Evolutionary conservation across 2,888 invertebrate genomes (phyloP), one percentile per base, ranked within the genome.

Genomic region (Acanthopleura granulata): DNA sequence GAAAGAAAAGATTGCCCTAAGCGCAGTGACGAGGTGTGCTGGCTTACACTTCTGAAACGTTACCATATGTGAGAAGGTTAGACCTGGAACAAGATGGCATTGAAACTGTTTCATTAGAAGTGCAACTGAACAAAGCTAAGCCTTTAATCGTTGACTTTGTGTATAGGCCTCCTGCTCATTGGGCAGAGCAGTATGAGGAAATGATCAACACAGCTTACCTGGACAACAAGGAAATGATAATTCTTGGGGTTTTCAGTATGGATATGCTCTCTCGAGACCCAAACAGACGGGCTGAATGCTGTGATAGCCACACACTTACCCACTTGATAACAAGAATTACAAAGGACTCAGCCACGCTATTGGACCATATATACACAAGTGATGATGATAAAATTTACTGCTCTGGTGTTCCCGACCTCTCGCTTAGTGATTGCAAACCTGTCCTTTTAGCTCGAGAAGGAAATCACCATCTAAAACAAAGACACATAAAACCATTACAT

Each of bases 1-100:
- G 70, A 70, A 70, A 70, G 70, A 22, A 70, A 70, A 29, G 70
- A 70, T 30, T 12, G 70, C 15, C 12, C 12, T 12, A 29, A 62
- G 16, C 12, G 30, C 12, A 29, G 18, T 12, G 70, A 30, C 29
- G 70, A 27, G 70, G 70, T 12, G 49, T 70, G 14, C 9, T 40
- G 29, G 49, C 49, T 15, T 70, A 70, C 30, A 29, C 29, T 30
- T 40, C 16, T 27, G 49, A 40, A 15, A 29, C 12, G 12, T 12
- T 70, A 22, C 12, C 12, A 14, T 40, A 70, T 40, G 27, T 62
- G 12, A 62, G 66, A 62, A 62, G 66, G 22, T 12, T 15, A 14
- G 66, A 62, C 66, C 66, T 62, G 12, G 66, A 62, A 62, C 12
- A 18, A 15, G 22, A 14, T 25, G 22, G 15, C 12, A 12, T 62